Percentiles rank a stretch among this genome's conserved stretches.
These are phyloP conservation scores for Bombus picipes DNA, from an alignment of 1,140 invertebrate genomes.

Conservation along the genomic window DNA sequence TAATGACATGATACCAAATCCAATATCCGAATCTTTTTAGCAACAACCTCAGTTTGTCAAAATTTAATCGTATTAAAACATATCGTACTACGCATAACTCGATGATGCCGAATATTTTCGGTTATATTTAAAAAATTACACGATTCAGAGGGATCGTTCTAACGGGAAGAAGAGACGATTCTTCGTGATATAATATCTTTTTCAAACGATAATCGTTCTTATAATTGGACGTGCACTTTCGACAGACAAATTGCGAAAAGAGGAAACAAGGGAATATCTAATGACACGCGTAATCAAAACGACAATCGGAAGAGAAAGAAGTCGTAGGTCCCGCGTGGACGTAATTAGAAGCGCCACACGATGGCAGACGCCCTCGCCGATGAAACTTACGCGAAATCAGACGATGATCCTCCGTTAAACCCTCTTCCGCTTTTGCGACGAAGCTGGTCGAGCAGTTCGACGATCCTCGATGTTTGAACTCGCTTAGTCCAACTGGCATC, in stretches of 20 bases:
- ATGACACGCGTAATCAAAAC: neutral
- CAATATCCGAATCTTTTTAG: neutral
- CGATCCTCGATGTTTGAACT: constrained; percentile 64
- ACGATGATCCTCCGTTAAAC: constrained; percentile 67
- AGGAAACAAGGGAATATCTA: neutral
- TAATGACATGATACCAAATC: neutral
- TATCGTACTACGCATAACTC: neutral
- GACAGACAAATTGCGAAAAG: no score
- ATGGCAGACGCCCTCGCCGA: neutral
- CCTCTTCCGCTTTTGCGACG: constrained; percentile 52
- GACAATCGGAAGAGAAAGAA: neutral
- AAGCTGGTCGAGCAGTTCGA: constrained; percentile 56
- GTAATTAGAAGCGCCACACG: constrained; percentile 18
- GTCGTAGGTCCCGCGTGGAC: no score
- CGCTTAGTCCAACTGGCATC: constrained; percentile 1
- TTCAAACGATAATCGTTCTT: neutral
- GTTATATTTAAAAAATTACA: no score
- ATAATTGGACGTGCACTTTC: no score
- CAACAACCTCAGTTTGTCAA: neutral
- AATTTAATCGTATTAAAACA: neutral
- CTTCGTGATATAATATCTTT: neutral
- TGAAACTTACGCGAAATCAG: constrained; percentile 58
- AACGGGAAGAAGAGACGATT: neutral
- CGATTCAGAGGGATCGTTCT: no score
- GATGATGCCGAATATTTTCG: no score